A percentile compares a stretch with the other conserved stretches of the same genome.
phyloP scores from a whole-genome alignment of 1,140 invertebrate species.

The Sitodiplosis mosellana region DNA sequence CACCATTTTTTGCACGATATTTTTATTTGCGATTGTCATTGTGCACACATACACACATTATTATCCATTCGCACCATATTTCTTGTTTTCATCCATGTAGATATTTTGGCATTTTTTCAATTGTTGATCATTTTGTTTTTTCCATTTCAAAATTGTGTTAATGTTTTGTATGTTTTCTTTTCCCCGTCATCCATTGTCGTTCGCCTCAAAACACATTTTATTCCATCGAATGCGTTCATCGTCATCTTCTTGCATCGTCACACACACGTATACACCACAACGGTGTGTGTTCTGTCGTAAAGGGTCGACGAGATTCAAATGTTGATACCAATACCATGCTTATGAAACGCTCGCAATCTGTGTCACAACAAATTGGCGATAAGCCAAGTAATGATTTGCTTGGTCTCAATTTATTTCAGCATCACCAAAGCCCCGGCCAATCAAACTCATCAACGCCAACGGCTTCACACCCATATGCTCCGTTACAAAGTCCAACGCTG shows the following conservation, averaged over 20 bases:
- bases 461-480: conserved; percentile 63
- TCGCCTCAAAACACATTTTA: not conserved
- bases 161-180: conserved; percentile 1
- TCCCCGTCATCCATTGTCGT: conserved; percentile 1
- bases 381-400: conserved; percentile 67
- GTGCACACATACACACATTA: not conserved
- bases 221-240: not conserved
- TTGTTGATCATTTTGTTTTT: no score
- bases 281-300: not conserved
- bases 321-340: conserved; percentile 35
- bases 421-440: conserved; percentile 47
- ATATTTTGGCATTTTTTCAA: no score
- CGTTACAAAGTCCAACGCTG: conserved; percentile 48
- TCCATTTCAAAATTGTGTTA: conserved; percentile 1
- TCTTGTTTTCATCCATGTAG: not conserved
- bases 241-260: not conserved
- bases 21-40: not conserved
- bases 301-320: conserved; percentile 34
- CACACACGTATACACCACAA: not conserved
- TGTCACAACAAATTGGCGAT: conserved; percentile 53
- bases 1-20: not conserved
- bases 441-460: conserved; percentile 79
- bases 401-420: conserved; percentile 36
- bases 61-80: conserved; percentile 1
- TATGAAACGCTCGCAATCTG: conserved; percentile 63